Base-by-base conservation (phyloP, 2,888 invertebrate species). In the Tetranychus truncatus region DNA sequence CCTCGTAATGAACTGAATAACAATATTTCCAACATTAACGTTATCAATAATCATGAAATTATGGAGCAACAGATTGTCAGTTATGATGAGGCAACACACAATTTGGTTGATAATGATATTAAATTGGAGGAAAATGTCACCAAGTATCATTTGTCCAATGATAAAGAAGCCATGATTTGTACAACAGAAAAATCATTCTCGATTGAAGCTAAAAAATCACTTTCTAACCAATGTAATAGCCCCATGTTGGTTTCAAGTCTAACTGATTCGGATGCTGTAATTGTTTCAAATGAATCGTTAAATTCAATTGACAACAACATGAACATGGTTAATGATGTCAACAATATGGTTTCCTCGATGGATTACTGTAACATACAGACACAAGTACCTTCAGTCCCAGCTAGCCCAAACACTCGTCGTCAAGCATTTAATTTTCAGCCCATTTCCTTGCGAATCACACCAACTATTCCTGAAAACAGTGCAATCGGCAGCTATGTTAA, bases 401-500 rank as follows among this genome's bases (percentile, higher is more conserved):
- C 88, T 78, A 89, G 89, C 84, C 90, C 89, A 11, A 90, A 89
- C 77, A 88, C 89, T 71, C 86, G 89, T 77, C 87, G 89, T 72
- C 88, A 89, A 81, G 89, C 89, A 81, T 92, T 90, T 81, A 91
- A 89, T 82, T 92, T 92, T 81, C 89, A 89, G 46, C 92, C 92
- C 0, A 92, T 92, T 81, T 91, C 91, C 65, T 90, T 90, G 9
- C 88, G 88, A 45, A 79, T 80, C 75, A 80, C 80, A 65, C 79
- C 80, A 24, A 77, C 77, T 44, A 77, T 79, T 46, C 78, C 79
- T 7, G 80, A 80, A 66, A 76, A 75, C 20, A 46, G 75, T 65
- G 46, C 75, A 45, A 45, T 77, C 6, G 34, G 34, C 34, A 55
- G 15, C 15, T 55, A 55, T 55, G 55, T 75, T 73, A n/a, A 55